Evolutionary conservation across 2,113 vertebrate species (phyloP).

Genomic region (Oostethus manadensis): DNA sequence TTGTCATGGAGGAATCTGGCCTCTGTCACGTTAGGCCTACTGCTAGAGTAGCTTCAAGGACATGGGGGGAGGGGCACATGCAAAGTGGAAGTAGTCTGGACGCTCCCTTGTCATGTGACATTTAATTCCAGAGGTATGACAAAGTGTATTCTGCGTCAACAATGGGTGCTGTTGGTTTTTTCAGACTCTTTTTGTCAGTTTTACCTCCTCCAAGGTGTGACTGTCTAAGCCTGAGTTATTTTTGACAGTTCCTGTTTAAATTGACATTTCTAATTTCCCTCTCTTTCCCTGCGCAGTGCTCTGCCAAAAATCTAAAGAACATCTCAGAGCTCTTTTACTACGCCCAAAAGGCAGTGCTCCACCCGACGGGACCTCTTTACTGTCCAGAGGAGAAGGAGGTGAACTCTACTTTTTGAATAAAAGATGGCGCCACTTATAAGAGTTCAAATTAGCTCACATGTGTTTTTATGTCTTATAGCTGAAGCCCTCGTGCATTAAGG

Average conservation of each 20-base stretch:
- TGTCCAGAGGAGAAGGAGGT: slow-evolving; percentile 99
- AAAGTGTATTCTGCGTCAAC: background rate
- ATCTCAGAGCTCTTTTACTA: slow-evolving; percentile 99
- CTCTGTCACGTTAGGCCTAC: slow-evolving; percentile 4
- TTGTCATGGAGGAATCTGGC: slow-evolving; percentile 27
- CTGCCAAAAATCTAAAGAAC: slow-evolving; percentile 99
- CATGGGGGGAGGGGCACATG: slow-evolving; percentile 38
- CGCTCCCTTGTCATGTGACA: background rate
- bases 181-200: background rate
- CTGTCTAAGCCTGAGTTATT: background rate
- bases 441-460: background rate
- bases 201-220: background rate
- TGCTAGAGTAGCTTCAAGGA: slow-evolving; percentile 46
- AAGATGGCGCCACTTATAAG: background rate
- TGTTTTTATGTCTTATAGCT: slow-evolving; percentile 71
- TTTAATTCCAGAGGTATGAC: background rate
- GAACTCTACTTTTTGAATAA: slow-evolving; percentile 13
- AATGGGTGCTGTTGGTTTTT: too few species aligned
- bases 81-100: slow-evolving; percentile 1
- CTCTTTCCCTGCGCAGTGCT: slow-evolving; percentile 77
- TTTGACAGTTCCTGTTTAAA: background rate
- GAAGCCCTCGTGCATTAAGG: slow-evolving; percentile 91
- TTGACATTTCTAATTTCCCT: background rate
- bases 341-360: slow-evolving; percentile 97
- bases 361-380: slow-evolving; percentile 95